These are phyloP conservation scores for Scarus forsteni DNA, from an alignment of 2,797 vertebrate genomes.

Conservation along the genomic window DNA sequence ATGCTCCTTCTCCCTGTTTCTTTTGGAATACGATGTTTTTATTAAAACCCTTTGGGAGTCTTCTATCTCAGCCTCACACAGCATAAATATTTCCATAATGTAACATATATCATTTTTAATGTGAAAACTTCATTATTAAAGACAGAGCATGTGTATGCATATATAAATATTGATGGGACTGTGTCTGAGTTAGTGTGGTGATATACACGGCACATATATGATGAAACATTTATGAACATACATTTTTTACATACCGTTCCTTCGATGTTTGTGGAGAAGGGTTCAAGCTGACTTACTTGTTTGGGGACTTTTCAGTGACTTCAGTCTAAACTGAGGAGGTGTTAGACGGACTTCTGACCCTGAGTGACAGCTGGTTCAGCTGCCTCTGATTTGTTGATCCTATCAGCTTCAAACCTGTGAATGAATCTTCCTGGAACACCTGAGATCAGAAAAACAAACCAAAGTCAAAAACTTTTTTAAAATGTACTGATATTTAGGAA, in stretches of 20 bases:
- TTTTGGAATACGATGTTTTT: slow-evolving; percentile 16
- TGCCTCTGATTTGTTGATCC: slow-evolving; percentile 30
- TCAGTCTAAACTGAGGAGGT: slow-evolving; percentile 16
- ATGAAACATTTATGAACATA: no score
- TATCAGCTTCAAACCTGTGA: slow-evolving; percentile 29
- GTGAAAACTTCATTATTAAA: slow-evolving; percentile 41
- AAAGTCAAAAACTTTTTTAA: no score
- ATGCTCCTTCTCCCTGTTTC: slow-evolving; percentile 7
- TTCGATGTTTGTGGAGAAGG: background rate
- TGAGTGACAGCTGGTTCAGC: slow-evolving; percentile 37
- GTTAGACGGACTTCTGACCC: slow-evolving; percentile 48
- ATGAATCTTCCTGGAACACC: slow-evolving; percentile 37
- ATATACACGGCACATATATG: no score
- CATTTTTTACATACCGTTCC: no score
- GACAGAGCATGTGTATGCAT: slow-evolving; percentile 13
- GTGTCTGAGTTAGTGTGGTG: background rate
- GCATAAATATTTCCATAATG: slow-evolving; percentile 47
- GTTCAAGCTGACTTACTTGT: background rate
- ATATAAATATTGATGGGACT: background rate
- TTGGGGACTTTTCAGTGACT: slow-evolving; percentile 12
- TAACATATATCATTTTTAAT: slow-evolving; percentile 37
- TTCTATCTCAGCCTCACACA: slow-evolving; percentile 37
- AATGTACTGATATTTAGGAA: no score
- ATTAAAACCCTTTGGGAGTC: background rate
- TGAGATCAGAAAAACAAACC: slow-evolving; percentile 29